Base-by-base conservation (phyloP, 2,113 vertebrate genomes). In the Lasiurus borealis region DNA sequence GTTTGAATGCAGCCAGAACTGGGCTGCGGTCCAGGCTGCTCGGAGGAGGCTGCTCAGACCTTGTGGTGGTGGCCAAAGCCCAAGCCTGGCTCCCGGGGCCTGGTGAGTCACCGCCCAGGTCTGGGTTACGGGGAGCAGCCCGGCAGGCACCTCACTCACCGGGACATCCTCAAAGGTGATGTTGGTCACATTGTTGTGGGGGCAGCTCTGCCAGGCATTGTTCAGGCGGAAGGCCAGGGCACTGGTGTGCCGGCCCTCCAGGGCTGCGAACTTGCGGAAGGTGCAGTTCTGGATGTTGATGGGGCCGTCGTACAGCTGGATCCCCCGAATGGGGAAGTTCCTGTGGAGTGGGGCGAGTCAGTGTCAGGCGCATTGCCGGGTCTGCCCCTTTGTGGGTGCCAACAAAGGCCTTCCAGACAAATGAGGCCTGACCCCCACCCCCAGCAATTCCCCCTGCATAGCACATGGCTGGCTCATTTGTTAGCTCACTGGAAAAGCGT, bases 181-280 rank as follows among this genome's bases (percentile, higher is more conserved):
- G 94, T 95, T 88, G 0, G 98, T 99, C 96, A 99, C 98, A 0
- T 99, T 99, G 97, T 99, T 99, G 95, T 99, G 99, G 69, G 99
- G 99, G 93, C 99, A 99, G 98, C 99, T 99, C 98, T 99, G 99
- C 99, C 99, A 99, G 2, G 99, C 99, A 6, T 99, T 99, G 97
- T 99, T 99, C 78, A 99, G 99, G 11, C 99, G 98, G 98, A 99
- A 99, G n/a, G 99, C 99, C 52, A 99, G 98, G 12, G 99, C 99
- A 0, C 99, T 99, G 18, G 99, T 99, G 97, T 99, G 99, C 1
- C 99, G 98, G 23, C 99, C 99, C 0, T 99, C 99, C 92, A 99
- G 97, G 0, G 99, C 99, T 0, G 97, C 98, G 3, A 99, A 99
- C 95, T 99, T 99, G 19, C 99, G 98, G 98, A 99, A 99, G 0